Conservation (phyloP, 53 echinoderm and acorn worm species). For the Stichopus horrens region DNA sequence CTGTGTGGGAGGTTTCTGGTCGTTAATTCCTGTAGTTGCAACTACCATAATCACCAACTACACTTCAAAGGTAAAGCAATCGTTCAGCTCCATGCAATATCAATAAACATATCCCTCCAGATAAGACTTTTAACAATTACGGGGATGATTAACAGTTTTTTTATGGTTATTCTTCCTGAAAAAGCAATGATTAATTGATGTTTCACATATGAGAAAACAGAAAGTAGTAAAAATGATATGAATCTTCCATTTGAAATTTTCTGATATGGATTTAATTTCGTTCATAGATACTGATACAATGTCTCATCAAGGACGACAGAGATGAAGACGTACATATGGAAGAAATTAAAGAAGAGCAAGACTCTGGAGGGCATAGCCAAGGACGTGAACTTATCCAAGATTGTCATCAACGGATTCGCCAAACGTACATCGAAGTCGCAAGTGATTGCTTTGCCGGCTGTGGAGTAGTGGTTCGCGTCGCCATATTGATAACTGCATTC, state of each 20-base stretch:
- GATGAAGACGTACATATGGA: neutral
- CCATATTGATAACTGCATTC: neutral
- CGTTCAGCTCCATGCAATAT: neutral
- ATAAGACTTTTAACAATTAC: too few relatives aligned
- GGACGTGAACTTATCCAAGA: neutral
- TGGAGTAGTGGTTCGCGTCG: neutral
- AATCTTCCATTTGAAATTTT: too few relatives aligned
- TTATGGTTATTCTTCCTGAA: too few relatives aligned
- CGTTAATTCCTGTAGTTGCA: neutral
- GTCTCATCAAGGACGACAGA: neutral
- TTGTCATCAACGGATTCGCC: neutral
- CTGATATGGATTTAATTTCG: too few relatives aligned
- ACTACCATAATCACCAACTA: neutral
- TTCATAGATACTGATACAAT: conserved; percentile 18
- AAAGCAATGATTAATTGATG: too few relatives aligned
- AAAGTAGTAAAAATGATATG: too few relatives aligned
- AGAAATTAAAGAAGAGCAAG: neutral
- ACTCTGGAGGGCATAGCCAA: neutral
- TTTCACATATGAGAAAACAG: too few relatives aligned
- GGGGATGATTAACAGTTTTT: too few relatives aligned
- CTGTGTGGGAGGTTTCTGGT: neutral
- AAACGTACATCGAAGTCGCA: neutral
- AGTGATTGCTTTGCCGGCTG: neutral
- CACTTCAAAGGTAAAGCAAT: neutral
- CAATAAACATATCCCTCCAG: too few relatives aligned